phyloP scores from a whole-genome alignment of 2,888 invertebrate genomes.

The Spicauda simplicius region DNA sequence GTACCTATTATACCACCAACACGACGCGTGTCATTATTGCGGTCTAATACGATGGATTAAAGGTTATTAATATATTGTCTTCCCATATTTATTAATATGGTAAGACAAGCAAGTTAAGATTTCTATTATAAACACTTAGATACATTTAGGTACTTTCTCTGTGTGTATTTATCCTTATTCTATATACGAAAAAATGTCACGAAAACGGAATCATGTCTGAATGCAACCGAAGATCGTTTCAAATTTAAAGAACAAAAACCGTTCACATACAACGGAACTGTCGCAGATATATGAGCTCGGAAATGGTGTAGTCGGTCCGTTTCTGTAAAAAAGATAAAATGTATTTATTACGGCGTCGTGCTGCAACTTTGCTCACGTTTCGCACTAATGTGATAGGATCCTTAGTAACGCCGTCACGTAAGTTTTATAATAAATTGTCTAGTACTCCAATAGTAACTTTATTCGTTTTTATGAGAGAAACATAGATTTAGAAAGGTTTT shows the following conservation, averaged over 20 bases:
- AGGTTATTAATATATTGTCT: too few relatives aligned
- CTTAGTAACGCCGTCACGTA: constrained; percentile 24
- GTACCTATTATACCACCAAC: too few relatives aligned
- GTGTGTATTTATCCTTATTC: too few relatives aligned
- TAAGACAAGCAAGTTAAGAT: too few relatives aligned
- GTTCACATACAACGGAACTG: constrained; percentile 1
- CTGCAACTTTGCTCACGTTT: constrained; percentile 29
- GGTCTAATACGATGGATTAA: too few relatives aligned
- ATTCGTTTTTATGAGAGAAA: not conserved
- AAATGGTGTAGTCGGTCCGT: constrained; percentile 16
- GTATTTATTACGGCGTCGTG: constrained; percentile 27
- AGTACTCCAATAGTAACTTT: constrained; percentile 1
- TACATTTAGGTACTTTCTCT: too few relatives aligned
- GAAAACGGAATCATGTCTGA: constrained; percentile 15
- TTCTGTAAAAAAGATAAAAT: constrained; percentile 29
- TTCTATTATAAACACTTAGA: too few relatives aligned
- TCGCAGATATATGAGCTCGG: constrained; percentile 15
- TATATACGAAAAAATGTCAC: not conserved
- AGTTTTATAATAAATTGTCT: constrained; percentile 27
- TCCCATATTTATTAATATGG: too few relatives aligned
- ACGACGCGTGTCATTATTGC: too few relatives aligned
- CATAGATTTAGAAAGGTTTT: not conserved
- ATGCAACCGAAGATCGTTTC: constrained; percentile 1
- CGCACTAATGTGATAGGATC: constrained; percentile 25
- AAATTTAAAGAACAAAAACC: not conserved